A percentile compares a stretch with the other conserved stretches of the same genome.
These are phyloP conservation scores for Phyllotis vaccarum DNA, from an alignment of 2,797 vertebrate genomes.

Conservation along the genomic window DNA sequence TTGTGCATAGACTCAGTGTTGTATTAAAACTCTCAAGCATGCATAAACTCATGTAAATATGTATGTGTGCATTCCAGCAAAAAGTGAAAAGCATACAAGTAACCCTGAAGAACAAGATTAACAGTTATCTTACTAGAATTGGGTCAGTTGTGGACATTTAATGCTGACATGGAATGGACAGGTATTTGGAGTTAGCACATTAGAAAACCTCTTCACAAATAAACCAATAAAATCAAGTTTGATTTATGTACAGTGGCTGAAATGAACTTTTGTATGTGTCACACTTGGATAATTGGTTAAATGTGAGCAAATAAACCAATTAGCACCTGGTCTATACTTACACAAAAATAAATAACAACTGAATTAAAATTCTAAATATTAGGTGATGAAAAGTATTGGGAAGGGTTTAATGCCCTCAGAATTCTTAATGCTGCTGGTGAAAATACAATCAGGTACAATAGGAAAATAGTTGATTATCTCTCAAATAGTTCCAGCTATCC, in stretches of 20 bases:
- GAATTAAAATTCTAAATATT: constrained; percentile 2
- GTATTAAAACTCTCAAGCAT: not conserved
- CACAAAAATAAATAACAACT: constrained; percentile 7
- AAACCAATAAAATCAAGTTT: constrained; percentile 1
- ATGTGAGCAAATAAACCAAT: not conserved
- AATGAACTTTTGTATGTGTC: not conserved
- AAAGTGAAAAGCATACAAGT: not conserved
- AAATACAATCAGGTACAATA: not conserved
- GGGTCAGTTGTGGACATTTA: not conserved
- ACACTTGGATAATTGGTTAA: constrained; percentile 15
- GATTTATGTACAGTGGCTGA: not conserved
- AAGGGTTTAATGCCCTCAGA: not conserved
- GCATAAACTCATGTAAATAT: not conserved
- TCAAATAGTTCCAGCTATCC: not conserved
- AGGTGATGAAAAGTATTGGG: not conserved
- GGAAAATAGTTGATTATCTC: constrained; percentile 41
- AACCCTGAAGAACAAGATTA: not conserved
- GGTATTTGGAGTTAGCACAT: not conserved
- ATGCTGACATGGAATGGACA: not conserved
- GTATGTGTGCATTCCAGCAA: not conserved
- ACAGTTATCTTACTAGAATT: not conserved
- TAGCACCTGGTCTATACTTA: not conserved
- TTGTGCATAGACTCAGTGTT: not conserved
- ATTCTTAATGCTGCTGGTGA: not conserved
- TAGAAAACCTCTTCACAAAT: not conserved